Base-by-base conservation (phyloP, 2,113 vertebrate species). In the Hemicordylus capensis region DNA sequence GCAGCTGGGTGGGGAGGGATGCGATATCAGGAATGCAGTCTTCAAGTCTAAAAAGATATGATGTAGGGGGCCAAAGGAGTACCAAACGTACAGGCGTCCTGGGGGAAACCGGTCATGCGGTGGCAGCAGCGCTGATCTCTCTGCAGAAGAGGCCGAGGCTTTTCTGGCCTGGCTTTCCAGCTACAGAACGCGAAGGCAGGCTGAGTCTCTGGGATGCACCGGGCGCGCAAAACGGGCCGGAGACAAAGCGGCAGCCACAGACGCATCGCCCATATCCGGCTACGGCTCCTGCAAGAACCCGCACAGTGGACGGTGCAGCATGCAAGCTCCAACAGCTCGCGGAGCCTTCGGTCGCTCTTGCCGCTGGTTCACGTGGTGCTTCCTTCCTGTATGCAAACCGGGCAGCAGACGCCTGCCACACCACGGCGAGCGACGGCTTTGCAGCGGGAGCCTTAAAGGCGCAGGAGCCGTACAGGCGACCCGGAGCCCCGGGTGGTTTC, bases 261-360 rank as follows among this genome's bases (percentile, higher is more conserved):
- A 81, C 84, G 70, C 90, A 93, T 91, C 1, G 63, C 42, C 87
- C 90, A 86, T 89, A 4, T 14, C 87, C 58, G 15, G 26, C 6
- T 7, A 5, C 2, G 44, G 42, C 34, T 12, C 9, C 4, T 2
- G 46, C 34, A 20, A 9, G 12, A 37, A 39, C 4, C 1, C 0
- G 24, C 11, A 2, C 48, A 1, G 4, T 2, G 1, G 15, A 14
- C 28, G 10, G 8, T 4, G 26, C 22, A 8, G 5, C 28, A 2
- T 4, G 12, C 6, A 8, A 28, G 2, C 28, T 69, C 80, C n/a
- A 15, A n/a, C 6, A 37, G 67, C 81, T 31, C 1, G 28, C 78
- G 17, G 10, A 37, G 34, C 48, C 48, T 51, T 51, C 48, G 6
- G 48, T 12, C 48, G 48, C 48, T 51, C 48, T 51, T 12, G 48